phyloP scores from a whole-genome alignment of 2,888 invertebrate genomes.

The Rapana venosa region DNA sequence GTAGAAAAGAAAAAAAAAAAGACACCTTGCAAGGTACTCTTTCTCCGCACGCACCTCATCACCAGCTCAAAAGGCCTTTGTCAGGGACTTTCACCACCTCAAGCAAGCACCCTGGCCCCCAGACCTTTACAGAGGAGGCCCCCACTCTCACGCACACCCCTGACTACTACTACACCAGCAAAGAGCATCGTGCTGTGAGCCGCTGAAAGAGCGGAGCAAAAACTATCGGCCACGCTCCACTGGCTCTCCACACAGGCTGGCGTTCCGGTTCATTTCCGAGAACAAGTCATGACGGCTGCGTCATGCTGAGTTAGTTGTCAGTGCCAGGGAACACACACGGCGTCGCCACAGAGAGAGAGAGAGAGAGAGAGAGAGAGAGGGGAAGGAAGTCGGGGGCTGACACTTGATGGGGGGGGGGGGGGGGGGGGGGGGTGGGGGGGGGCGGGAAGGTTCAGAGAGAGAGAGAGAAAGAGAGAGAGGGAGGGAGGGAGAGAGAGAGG shows the following conservation, averaged over 20 bases:
- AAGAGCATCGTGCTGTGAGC: slow-evolving; percentile 1
- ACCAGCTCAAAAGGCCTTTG: background rate
- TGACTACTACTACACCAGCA: background rate
- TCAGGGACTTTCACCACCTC: background rate
- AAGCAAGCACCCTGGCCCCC: background rate
- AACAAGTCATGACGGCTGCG: background rate
- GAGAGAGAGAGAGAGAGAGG: background rate
- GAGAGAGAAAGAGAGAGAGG: background rate
- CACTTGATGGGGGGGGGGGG: background rate
- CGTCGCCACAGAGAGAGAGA: background rate
- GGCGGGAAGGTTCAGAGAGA: background rate
- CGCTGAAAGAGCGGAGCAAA: background rate
- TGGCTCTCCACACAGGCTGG: background rate
- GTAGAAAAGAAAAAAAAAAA: no score
- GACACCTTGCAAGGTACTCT: background rate
- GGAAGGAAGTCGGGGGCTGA: background rate
- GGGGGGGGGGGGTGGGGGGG: background rate
- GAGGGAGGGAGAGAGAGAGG: background rate
- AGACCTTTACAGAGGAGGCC: background rate
- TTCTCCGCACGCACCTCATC: background rate
- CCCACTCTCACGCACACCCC: background rate
- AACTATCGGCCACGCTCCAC: background rate
- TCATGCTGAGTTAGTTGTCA: slow-evolving; percentile 1
- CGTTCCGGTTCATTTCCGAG: background rate
- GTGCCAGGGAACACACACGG: background rate